Percentiles rank a stretch among this genome's conserved stretches.
Conservation (phyloP, 1,140 invertebrate genomes). For the Camponotus vicinus region DNA sequence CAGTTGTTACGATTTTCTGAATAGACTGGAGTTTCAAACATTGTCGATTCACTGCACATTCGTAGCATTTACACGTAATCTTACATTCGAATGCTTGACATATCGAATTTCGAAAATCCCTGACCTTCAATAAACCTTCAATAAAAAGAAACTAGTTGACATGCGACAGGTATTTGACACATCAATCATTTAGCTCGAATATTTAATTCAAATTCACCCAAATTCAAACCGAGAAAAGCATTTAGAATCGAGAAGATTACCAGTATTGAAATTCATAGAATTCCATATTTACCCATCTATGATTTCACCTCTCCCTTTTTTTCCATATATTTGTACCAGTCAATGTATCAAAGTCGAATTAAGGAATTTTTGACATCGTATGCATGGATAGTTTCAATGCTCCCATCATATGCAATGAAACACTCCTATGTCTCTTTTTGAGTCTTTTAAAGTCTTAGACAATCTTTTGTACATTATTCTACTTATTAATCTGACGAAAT, state of each 20-base stretch:
- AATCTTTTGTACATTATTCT: too few species aligned
- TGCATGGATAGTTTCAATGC: not conserved
- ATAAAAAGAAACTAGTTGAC: slow-evolving; percentile 20
- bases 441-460: not conserved
- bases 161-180: slow-evolving; percentile 49
- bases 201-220: not conserved
- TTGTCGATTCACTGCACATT: slow-evolving; percentile 1
- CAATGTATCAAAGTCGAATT: slow-evolving; percentile 16
- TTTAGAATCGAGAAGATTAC: slow-evolving; percentile 23
- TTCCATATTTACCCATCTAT: not conserved
- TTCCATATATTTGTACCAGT: not conserved
- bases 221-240: slow-evolving; percentile 8
- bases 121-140: slow-evolving; percentile 8
- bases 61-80: slow-evolving; percentile 22
- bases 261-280: slow-evolving; percentile 1
- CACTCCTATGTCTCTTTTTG: not conserved
- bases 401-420: slow-evolving; percentile 1
- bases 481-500: too few species aligned
- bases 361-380: not conserved
- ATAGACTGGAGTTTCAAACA: slow-evolving; percentile 11
- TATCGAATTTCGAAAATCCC: slow-evolving; percentile 30
- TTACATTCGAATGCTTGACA: slow-evolving; percentile 6
- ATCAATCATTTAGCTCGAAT: not conserved
- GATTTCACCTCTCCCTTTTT: not conserved
- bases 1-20: slow-evolving; percentile 39